A percentile compares a stretch with the other conserved stretches of the same genome.
These are phyloP conservation scores for Drosophila seguyi DNA, from an alignment of 1,140 invertebrate species.

Conservation along the genomic window DNA sequence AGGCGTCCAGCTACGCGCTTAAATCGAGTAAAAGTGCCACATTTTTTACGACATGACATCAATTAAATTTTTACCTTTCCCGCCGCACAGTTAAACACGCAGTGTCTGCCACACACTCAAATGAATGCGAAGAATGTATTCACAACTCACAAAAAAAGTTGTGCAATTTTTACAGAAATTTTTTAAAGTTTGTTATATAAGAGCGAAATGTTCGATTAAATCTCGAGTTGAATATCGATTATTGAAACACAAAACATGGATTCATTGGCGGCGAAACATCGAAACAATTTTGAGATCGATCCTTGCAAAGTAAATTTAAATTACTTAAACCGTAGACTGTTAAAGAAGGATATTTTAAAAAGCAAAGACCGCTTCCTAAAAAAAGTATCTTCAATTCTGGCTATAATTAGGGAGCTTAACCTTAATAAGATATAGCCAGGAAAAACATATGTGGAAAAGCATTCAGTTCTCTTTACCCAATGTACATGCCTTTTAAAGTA, in stretches of 20 bases:
- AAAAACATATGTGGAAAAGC: too few relatives aligned
- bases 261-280: background rate
- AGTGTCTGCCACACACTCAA: conserved; percentile 30
- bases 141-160: background rate
- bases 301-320: too few relatives aligned
- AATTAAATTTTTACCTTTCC: conserved; percentile 76
- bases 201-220: background rate
- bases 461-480: background rate
- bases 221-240: background rate
- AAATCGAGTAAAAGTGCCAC: conserved; percentile 46
- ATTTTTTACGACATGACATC: conserved; percentile 76
- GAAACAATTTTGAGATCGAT: background rate
- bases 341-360: too few relatives aligned
- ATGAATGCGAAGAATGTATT: conserved; percentile 8
- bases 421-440: background rate
- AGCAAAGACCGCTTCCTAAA: too few relatives aligned
- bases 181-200: background rate
- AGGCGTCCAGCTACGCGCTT: conserved; percentile 38
- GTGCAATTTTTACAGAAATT: background rate
- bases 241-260: background rate
- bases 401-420: background rate
- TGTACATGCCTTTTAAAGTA: background rate
- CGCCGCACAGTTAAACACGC: conserved; percentile 15
- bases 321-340: too few relatives aligned
- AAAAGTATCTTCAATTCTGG: background rate